A percentile compares a stretch with the other conserved stretches of the same genome.
These are phyloP conservation scores for Micronycteris hirsuta DNA, from an alignment of 2,113 vertebrate species.

Conservation along the genomic window DNA sequence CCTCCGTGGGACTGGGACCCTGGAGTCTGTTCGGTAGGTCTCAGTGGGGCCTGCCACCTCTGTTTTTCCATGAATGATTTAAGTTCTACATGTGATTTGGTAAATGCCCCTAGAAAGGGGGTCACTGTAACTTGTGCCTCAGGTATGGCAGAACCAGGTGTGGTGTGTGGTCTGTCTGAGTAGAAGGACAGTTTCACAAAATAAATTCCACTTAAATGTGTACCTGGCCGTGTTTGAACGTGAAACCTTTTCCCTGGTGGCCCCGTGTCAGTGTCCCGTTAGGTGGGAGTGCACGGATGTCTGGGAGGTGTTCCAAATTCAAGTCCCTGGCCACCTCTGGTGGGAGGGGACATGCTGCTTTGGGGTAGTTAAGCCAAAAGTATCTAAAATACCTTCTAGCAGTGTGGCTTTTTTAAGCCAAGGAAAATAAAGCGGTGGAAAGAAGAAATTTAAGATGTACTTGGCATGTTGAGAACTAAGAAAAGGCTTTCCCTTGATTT, in stretches of 20 bases:
- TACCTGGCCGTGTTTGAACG: background rate
- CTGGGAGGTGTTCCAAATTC: background rate
- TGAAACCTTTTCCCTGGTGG: background rate
- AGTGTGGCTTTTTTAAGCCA: background rate
- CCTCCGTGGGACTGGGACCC: too few species aligned
- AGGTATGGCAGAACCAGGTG: background rate
- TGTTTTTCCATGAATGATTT: background rate
- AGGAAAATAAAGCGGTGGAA: background rate
- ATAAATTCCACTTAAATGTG: background rate
- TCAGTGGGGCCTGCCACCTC: background rate
- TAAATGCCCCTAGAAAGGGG: background rate
- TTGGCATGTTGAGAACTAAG: background rate
- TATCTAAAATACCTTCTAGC: background rate
- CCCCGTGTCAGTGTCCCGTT: background rate
- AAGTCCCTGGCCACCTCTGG: background rate
- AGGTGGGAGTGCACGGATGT: background rate
- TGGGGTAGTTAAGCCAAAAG: background rate
- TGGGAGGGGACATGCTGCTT: background rate
- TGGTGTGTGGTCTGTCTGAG: background rate
- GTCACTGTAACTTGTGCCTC: background rate
- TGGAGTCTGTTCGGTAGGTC: background rate
- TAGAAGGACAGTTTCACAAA: background rate
- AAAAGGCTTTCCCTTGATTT: background rate
- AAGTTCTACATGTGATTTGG: background rate
- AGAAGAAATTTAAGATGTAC: background rate